Conservation (phyloP, 2,113 vertebrate genomes). For the Leucoraja erinaceus region DNA sequence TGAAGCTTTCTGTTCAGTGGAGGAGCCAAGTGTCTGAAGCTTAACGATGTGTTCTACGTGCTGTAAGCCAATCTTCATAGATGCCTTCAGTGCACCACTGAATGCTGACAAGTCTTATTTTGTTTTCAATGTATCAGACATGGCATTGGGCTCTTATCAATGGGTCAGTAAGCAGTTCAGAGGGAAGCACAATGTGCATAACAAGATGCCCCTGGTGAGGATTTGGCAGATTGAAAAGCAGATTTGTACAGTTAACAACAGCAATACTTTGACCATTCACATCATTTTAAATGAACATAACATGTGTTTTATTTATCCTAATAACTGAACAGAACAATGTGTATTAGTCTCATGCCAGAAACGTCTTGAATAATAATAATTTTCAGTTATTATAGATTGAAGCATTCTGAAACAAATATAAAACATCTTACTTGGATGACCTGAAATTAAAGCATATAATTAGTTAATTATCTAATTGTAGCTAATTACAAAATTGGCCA, state of each 20-base stretch:
- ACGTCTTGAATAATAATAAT: not conserved
- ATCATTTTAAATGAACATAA: not conserved
- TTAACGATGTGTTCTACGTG: not conserved
- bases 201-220: no score
- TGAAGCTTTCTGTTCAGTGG: not conserved
- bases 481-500: no score
- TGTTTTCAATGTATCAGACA: not conserved
- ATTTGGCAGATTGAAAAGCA: not conserved
- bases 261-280: not conserved
- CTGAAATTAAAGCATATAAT: no score
- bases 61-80: not conserved
- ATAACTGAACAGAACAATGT: not conserved
- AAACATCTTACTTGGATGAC: no score
- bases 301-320: not conserved
- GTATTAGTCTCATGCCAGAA: not conserved
- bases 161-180: not conserved
- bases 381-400: no score
- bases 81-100: not conserved
- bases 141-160: not conserved
- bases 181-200: not conserved
- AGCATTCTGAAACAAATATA: no score
- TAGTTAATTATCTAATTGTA: no score
- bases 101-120: not conserved
- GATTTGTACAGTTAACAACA: not conserved
- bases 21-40: not conserved